A percentile compares a stretch with the other conserved stretches of the same genome.
Evolutionary conservation across 2,797 vertebrate species (phyloP).

Genomic region (Coccyzus lansbergi): DNA sequence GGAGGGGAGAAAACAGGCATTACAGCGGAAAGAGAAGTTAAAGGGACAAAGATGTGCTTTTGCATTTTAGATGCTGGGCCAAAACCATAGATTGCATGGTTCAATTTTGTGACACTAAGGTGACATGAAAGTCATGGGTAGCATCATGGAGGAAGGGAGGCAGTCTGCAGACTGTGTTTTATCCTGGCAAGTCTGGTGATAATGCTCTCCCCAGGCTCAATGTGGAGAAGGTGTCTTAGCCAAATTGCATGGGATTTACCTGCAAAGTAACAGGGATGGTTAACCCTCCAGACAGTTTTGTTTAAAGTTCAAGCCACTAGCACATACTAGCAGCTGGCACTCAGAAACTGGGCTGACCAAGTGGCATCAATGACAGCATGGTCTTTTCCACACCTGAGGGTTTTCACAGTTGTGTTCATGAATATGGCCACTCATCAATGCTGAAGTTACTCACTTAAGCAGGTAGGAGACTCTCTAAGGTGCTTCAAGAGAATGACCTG

Average conservation of each 20-base stretch:
- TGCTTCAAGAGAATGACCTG: not conserved
- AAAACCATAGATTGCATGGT: not conserved
- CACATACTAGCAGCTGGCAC: not conserved
- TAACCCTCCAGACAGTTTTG: not conserved
- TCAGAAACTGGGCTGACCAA: not conserved
- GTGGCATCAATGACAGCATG: rapidly evolving
- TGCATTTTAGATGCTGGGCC: not conserved
- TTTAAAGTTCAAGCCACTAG: not conserved
- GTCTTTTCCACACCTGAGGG: not conserved
- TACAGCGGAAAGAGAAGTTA: slow-evolving; percentile 59
- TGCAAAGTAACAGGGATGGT: not conserved
- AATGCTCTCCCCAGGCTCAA: not conserved
- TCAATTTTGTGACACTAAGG: not conserved
- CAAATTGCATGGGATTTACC: not conserved
- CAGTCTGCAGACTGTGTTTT: rapidly evolving
- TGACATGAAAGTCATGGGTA: not conserved
- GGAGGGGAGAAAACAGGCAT: slow-evolving; percentile 52
- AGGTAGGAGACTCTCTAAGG: not conserved
- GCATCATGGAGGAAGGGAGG: not conserved
- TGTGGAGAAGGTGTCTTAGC: not conserved
- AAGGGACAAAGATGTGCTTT: slow-evolving; percentile 61
- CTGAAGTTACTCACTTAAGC: not conserved
- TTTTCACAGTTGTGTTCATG: rapidly evolving
- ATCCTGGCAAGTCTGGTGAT: not conserved
- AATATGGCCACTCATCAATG: rapidly evolving